Conservation (phyloP, 2,113 vertebrate species). For the Procavia capensis region DNA sequence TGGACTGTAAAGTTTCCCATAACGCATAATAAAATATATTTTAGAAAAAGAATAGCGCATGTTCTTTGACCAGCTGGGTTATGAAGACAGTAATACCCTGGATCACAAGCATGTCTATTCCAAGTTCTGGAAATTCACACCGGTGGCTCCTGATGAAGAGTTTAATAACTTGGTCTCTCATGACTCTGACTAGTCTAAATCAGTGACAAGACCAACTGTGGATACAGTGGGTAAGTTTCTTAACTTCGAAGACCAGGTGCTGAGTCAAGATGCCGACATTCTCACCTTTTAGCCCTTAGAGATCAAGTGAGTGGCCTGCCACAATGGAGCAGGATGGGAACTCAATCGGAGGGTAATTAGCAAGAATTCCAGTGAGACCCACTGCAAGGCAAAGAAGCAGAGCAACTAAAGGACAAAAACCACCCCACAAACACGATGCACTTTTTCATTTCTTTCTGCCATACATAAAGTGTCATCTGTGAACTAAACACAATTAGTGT, state of each 20-base stretch:
- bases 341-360: background rate
- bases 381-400: background rate
- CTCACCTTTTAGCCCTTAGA: background rate
- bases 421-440: background rate
- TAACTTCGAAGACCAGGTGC: background rate
- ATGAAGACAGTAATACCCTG: background rate
- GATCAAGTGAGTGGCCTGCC: background rate
- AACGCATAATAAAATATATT: too few species aligned
- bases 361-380: background rate
- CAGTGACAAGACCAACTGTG: background rate
- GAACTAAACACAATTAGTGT: conserved; percentile 76
- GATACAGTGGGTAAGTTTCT: background rate
- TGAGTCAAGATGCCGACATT: background rate
- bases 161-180: background rate
- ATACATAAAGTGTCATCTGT: conserved; percentile 57
- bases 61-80: background rate
- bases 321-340: background rate
- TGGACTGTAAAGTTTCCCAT: too few species aligned
- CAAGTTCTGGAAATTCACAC: background rate
- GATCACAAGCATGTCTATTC: background rate
- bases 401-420: background rate
- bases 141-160: background rate
- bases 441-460: conserved; percentile 55
- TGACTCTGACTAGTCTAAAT: background rate
- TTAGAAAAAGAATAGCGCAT: background rate